These are phyloP conservation scores for Nannospalax galili DNA, from an alignment of 2,113 vertebrate genomes.

Conservation along the genomic window DNA sequence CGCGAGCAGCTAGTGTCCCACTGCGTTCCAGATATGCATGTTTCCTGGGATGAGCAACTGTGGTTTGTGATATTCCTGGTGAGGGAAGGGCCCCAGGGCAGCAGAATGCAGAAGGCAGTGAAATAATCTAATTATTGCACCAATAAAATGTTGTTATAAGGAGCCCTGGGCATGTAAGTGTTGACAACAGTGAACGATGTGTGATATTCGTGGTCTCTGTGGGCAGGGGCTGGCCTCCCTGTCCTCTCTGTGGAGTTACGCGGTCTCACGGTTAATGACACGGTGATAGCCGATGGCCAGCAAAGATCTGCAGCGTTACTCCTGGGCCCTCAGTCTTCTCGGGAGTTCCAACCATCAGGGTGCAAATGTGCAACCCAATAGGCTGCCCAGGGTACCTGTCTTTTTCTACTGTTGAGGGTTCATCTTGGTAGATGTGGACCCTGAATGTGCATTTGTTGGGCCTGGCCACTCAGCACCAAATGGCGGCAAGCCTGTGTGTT, in stretches of 20 bases:
- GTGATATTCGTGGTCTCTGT: background rate
- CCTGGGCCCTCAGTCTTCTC: too few species aligned
- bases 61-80: background rate
- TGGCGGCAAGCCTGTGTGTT: background rate
- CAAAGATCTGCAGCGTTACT: background rate
- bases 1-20: background rate
- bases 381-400: background rate
- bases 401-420: background rate
- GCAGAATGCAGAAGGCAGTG: constrained; percentile 36
- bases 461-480: background rate
- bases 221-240: background rate
- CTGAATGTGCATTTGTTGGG: accelerated
- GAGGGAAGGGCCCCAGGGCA: constrained; percentile 23
- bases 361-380: accelerated
- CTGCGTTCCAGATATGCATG: constrained; percentile 23
- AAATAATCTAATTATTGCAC: constrained; percentile 53
- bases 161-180: background rate
- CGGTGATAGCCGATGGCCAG: background rate
- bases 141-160: constrained; percentile 30
- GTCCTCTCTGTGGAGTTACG: background rate
- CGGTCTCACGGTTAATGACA: constrained; percentile 64
- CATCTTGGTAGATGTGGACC: background rate
- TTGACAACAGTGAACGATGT: background rate
- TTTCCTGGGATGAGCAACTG: constrained; percentile 35
- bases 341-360: accelerated